Evolutionary conservation across 2,113 vertebrate genomes (phyloP).

Genomic region (Dendropsophus ebraccatus): DNA sequence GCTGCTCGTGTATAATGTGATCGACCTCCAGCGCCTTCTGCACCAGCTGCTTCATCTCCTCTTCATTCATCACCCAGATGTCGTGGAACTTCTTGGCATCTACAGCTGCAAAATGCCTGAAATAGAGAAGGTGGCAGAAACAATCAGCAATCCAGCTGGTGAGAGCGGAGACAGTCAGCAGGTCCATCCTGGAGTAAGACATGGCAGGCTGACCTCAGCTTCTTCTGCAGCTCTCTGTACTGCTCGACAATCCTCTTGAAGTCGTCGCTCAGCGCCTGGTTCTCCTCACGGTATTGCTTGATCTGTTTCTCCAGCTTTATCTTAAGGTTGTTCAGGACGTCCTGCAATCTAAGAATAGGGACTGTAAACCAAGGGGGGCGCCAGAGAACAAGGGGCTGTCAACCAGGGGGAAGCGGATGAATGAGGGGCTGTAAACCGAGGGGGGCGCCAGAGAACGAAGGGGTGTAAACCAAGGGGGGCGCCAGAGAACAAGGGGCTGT

Average conservation of each 20-base stretch:
- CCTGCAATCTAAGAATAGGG: conserved; percentile 69
- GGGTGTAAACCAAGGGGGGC: no score
- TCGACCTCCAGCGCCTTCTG: conserved; percentile 73
- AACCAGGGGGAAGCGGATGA: no score
- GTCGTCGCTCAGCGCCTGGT: conserved; percentile 65
- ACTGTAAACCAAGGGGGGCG: not conserved
- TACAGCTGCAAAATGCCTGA: conserved; percentile 73
- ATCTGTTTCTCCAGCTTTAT: conserved; percentile 66
- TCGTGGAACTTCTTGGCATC: conserved; percentile 72
- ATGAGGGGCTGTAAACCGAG: no score
- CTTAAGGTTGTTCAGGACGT: conserved; percentile 69
- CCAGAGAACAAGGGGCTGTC: no score
- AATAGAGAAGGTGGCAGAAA: not conserved
- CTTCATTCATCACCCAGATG: conserved; percentile 84
- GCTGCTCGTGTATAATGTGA: conserved; percentile 74
- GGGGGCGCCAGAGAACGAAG: no score
- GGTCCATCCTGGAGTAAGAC: not conserved
- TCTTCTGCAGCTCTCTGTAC: conserved; percentile 76
- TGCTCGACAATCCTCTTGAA: conserved; percentile 70
- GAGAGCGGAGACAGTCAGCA: not conserved
- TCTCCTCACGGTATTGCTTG: conserved; percentile 72
- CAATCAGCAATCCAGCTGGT: not conserved
- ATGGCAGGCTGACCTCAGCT: conserved; percentile 72
- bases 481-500: no score
- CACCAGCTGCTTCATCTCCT: conserved; percentile 77